Evolutionary conservation across 2,888 invertebrate species (phyloP).

Genomic region (Drosophila stalkeri): DNA sequence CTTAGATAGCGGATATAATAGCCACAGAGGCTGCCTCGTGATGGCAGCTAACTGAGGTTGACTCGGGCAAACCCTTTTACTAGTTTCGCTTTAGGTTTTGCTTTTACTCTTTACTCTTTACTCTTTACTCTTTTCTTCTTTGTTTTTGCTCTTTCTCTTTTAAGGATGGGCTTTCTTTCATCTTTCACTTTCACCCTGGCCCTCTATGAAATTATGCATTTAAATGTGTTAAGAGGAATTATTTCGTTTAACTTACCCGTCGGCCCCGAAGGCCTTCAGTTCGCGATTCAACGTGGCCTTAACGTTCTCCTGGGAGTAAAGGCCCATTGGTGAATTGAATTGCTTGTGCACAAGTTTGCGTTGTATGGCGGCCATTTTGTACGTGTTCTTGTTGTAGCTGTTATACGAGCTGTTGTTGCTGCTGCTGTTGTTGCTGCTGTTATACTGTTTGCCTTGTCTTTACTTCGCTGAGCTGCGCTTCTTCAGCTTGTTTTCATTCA

Average conservation of each 20-base stretch:
- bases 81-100: neutral
- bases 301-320: constrained; percentile 93
- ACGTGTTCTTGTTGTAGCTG: constrained; percentile 23
- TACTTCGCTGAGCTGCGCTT: constrained; percentile 43
- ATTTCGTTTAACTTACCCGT: constrained; percentile 88
- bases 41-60: constrained; percentile 31
- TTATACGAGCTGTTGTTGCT: constrained; percentile 17
- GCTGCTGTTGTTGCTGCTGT: constrained; percentile 27
- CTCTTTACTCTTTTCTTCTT: neutral
- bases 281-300: constrained; percentile 92
- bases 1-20: constrained; percentile 43
- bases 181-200: constrained; percentile 39
- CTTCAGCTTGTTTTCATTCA: constrained; percentile 34
- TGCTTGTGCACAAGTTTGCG: constrained; percentile 93
- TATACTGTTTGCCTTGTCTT: constrained; percentile 41
- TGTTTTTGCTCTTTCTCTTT: neutral
- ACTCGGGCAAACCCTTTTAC: constrained; percentile 8
- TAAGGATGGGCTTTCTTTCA: constrained; percentile 37
- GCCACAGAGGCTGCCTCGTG: constrained; percentile 2
- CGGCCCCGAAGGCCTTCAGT: constrained; percentile 91
- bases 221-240: constrained; percentile 69
- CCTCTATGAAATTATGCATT: constrained; percentile 74
- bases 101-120: neutral
- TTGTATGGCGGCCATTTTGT: constrained; percentile 89
- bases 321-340: constrained; percentile 94